phyloP scores from a whole-genome alignment of 2,888 invertebrate genomes.

The Tupiocoris notatus region DNA sequence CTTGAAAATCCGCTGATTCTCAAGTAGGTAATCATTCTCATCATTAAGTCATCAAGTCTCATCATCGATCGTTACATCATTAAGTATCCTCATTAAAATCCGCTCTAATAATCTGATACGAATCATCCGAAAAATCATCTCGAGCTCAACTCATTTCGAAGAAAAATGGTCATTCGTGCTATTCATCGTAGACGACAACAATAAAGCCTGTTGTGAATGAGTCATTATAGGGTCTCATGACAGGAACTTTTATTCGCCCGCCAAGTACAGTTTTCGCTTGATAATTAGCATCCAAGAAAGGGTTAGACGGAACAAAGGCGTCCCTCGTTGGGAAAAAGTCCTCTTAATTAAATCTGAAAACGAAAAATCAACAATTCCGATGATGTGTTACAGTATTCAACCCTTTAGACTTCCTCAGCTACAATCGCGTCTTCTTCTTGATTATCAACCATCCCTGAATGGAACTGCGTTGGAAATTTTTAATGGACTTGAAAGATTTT shows the following conservation, averaged over 20 bases:
- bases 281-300: conserved; percentile 14
- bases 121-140: too few relatives aligned
- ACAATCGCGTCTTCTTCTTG: conserved; percentile 5
- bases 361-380: neutral
- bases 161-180: too few relatives aligned
- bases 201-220: conserved; percentile 1
- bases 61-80: too few relatives aligned
- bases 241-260: neutral
- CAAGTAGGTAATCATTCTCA: too few relatives aligned
- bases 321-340: neutral
- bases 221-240: neutral
- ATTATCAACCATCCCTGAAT: neutral
- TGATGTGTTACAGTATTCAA: neutral
- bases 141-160: too few relatives aligned
- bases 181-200: too few relatives aligned
- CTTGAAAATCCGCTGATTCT: too few relatives aligned
- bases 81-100: too few relatives aligned
- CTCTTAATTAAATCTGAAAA: conserved; percentile 12
- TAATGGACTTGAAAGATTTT: conserved; percentile 12
- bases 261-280: conserved; percentile 2
- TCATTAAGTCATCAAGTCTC: too few relatives aligned
- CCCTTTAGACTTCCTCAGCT: neutral
- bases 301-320: conserved; percentile 13
- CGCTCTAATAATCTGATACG: too few relatives aligned
- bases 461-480: neutral